These are phyloP conservation scores for Xestia rhomboidea DNA, from an alignment of 2,888 invertebrate species.

Conservation along the genomic window DNA sequence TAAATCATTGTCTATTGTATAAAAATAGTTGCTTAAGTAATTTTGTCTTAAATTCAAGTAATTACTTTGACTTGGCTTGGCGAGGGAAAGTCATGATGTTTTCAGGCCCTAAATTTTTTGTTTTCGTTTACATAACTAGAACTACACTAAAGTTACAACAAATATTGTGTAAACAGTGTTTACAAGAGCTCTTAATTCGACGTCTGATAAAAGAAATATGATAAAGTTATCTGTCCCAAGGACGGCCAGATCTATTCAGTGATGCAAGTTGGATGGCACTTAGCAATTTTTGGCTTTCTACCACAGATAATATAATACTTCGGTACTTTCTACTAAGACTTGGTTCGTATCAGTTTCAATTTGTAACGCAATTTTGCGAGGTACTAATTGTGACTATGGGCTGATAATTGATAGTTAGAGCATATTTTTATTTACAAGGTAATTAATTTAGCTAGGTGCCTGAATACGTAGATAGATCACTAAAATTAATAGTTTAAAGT, in stretches of 20 bases:
- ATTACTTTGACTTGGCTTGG: not conserved
- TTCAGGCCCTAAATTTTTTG: too few relatives aligned
- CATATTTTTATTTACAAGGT: not conserved
- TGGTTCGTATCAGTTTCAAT: not conserved
- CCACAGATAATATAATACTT: too few relatives aligned
- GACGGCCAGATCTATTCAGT: conserved; percentile 24
- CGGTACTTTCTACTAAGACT: too few relatives aligned
- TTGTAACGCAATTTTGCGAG: not conserved
- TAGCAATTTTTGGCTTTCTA: conserved; percentile 18
- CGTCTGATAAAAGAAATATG: conserved; percentile 52
- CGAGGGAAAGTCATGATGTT: not conserved
- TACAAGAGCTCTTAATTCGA: conserved; percentile 38
- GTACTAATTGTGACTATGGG: not conserved
- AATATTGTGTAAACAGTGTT: conserved; percentile 45
- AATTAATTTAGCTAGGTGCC: too few relatives aligned
- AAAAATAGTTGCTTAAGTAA: too few relatives aligned
- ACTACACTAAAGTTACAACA: not conserved
- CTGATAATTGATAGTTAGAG: not conserved
- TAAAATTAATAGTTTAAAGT: not conserved
- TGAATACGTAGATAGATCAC: not conserved
- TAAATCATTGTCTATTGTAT: too few relatives aligned
- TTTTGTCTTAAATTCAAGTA: not conserved
- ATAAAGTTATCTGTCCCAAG: conserved; percentile 50
- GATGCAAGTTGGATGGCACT: conserved; percentile 28
- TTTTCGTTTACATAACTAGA: too few relatives aligned